A percentile compares a stretch with the other conserved stretches of the same genome.
These are phyloP conservation scores for Aethes cnicana DNA, from an alignment of 2,888 invertebrate species.

Conservation along the genomic window DNA sequence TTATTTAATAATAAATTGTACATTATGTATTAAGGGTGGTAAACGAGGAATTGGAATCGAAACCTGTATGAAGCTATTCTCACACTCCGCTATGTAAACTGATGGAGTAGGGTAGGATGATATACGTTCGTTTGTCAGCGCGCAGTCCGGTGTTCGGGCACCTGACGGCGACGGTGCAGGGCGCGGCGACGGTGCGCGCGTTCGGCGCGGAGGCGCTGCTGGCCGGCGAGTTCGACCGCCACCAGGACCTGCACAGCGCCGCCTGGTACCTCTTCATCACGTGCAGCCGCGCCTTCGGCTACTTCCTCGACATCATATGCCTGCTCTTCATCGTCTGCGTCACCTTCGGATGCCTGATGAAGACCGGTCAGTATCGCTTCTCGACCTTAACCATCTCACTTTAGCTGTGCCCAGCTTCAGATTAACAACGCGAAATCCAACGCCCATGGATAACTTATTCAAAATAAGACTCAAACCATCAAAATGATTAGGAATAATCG, in stretches of 20 bases:
- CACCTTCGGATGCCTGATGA: slow-evolving; percentile 84
- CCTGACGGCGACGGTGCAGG: slow-evolving; percentile 89
- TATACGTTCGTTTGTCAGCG: slow-evolving; percentile 71
- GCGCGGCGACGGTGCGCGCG: slow-evolving; percentile 90
- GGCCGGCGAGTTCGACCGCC: slow-evolving; percentile 78
- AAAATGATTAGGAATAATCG: no score
- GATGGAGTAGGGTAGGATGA: neutral
- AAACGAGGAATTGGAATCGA: no score
- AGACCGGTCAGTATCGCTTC: slow-evolving; percentile 55
- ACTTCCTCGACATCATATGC: slow-evolving; percentile 85
- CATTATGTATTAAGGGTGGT: no score
- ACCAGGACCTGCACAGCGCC: slow-evolving; percentile 85
- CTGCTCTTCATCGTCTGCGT: slow-evolving; percentile 84
- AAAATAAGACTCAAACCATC: no score
- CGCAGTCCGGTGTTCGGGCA: slow-evolving; percentile 93
- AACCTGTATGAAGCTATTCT: no score
- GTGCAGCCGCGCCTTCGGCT: slow-evolving; percentile 85
- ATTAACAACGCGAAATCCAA: no score
- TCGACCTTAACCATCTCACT: neutral
- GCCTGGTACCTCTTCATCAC: slow-evolving; percentile 86
- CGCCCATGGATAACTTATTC: no score
- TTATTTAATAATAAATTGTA: no score
- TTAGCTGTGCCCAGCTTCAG: no score
- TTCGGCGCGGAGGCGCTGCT: slow-evolving; percentile 86
- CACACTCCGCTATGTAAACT: no score